Percentiles rank a stretch among this genome's conserved stretches.
Conservation (phyloP, 2,113 vertebrate genomes). For the Caloenas nicobarica region DNA sequence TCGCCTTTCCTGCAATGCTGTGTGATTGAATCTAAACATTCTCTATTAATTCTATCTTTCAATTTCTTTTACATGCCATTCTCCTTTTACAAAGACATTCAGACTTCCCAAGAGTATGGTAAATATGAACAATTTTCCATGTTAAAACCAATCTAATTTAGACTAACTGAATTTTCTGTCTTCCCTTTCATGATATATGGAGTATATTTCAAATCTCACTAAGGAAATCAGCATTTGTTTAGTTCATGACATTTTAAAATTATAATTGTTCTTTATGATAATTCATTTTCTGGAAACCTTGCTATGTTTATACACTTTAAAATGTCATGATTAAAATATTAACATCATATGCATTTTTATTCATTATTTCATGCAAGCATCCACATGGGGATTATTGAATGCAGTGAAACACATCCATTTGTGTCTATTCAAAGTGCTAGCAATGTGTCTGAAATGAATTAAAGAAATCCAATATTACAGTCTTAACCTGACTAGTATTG, state of each 20-base stretch:
- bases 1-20: not conserved
- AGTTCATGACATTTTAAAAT: not conserved
- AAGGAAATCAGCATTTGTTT: not conserved
- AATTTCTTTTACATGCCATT: not conserved
- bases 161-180: not conserved
- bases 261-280: not conserved
- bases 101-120: not conserved
- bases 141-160: not conserved
- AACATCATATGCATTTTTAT: not conserved
- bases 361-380: not conserved
- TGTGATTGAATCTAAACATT: not conserved
- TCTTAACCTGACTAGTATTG: not conserved
- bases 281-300: constrained; percentile 7
- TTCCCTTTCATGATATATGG: not conserved
- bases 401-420: not conserved
- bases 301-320: not conserved
- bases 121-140: constrained; percentile 1
- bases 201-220: not conserved
- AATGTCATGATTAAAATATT: constrained; percentile 9
- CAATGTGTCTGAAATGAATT: not conserved
- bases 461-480: not conserved
- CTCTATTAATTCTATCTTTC: not conserved
- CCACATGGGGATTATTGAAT: not conserved
- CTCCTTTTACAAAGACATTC: not conserved
- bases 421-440: not conserved